These are phyloP conservation scores for Psettodes erumei DNA, from an alignment of 2,113 vertebrate genomes.

Conservation along the genomic window DNA sequence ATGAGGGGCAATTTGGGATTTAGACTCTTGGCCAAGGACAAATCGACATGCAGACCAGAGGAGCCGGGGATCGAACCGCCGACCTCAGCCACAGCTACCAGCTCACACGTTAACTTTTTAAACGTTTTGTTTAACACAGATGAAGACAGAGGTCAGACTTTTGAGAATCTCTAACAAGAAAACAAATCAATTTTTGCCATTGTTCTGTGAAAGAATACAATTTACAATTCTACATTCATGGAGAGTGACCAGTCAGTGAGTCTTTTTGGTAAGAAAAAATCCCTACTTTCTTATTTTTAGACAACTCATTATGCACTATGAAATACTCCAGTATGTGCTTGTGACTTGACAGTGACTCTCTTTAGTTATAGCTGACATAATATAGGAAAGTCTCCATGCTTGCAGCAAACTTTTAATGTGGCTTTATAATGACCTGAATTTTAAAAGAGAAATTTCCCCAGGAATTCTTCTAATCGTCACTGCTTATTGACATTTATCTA, in stretches of 20 bases:
- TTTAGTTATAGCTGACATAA: neutral
- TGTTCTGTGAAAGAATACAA: neutral
- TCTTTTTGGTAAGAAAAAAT: neutral
- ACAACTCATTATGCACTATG: neutral
- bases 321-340: neutral
- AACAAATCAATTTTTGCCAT: neutral
- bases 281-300: neutral
- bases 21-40: no score
- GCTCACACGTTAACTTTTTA: neutral
- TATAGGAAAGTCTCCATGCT: neutral
- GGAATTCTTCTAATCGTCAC: neutral
- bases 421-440: conserved; percentile 7
- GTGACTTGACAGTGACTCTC: neutral
- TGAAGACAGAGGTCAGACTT: neutral
- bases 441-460: conserved; percentile 4
- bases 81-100: no score
- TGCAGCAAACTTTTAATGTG: neutral
- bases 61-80: no score
- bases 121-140: neutral
- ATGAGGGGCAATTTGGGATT: no score
- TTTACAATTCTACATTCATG: neutral
- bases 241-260: neutral
- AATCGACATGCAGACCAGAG: no score
- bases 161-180: neutral
- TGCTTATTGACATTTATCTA: conserved; percentile 2